Evolutionary conservation across 2,888 invertebrate genomes (phyloP).

Genomic region (Chorisops tibialis): DNA sequence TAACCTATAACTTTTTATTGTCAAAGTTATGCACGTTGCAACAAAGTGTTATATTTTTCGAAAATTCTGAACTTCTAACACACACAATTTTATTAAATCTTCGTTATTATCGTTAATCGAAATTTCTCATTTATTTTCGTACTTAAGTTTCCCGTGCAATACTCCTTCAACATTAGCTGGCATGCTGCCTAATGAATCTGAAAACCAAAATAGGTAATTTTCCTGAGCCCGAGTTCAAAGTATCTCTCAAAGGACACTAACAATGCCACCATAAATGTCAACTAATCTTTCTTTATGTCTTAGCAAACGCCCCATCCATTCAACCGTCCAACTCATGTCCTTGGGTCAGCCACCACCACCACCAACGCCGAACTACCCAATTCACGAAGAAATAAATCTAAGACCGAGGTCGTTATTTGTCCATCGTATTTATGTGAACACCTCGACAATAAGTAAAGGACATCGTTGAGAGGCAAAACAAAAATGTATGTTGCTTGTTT

Average conservation of each 20-base stretch:
- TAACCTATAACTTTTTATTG: too few species aligned
- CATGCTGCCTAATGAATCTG: neutral
- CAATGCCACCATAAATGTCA: conserved; percentile 28
- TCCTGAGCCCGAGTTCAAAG: conserved; percentile 5
- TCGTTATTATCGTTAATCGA: too few species aligned
- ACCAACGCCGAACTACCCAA: conserved; percentile 12
- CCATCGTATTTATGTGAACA: conserved; percentile 42
- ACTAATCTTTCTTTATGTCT: conserved; percentile 26
- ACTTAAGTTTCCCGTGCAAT: too few species aligned
- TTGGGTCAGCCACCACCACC: neutral
- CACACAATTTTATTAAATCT: too few species aligned
- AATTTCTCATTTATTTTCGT: too few species aligned
- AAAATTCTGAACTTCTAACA: too few species aligned
- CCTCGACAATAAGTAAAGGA: conserved; percentile 38
- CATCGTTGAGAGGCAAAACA: neutral
- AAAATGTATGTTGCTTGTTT: too few species aligned
- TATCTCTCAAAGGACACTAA: conserved; percentile 6
- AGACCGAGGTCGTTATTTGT: conserved; percentile 33
- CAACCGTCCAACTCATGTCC: conserved; percentile 5
- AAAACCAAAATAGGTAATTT: neutral
- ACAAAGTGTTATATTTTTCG: too few species aligned
- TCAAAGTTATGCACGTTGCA: too few species aligned
- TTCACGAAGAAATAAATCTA: conserved; percentile 39
- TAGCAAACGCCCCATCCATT: conserved; percentile 30
- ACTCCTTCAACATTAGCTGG: too few species aligned